A percentile compares a stretch with the other conserved stretches of the same genome.
Conservation (phyloP, 2,888 invertebrate species). For the Seira ritae region DNA sequence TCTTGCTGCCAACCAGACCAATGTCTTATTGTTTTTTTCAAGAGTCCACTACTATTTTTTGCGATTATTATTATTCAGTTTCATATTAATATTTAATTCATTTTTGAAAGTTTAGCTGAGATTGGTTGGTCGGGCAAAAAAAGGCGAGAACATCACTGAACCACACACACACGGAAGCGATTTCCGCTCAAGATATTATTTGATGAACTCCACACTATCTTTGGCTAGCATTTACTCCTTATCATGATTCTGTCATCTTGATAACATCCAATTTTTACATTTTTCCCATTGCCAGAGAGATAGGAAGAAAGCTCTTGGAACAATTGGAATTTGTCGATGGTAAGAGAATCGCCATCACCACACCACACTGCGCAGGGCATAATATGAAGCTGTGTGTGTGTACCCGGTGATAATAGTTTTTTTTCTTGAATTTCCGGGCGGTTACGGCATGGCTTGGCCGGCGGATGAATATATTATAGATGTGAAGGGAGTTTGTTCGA, state of each 20-base stretch:
- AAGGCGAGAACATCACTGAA: too few relatives aligned
- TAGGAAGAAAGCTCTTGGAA: conserved; percentile 2
- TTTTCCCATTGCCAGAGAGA: conserved; percentile 1
- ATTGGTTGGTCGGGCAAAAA: too few relatives aligned
- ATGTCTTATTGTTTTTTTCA: too few relatives aligned
- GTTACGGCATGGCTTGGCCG: too few relatives aligned
- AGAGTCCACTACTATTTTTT: background rate
- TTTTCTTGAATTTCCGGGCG: conserved; percentile 33
- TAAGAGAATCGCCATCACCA: too few relatives aligned
- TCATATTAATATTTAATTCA: too few relatives aligned
- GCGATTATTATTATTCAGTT: background rate
- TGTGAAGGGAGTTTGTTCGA: too few relatives aligned
- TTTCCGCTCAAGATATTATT: conserved; percentile 15
- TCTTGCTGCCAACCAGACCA: too few relatives aligned
- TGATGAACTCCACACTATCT: background rate
- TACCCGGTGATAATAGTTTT: background rate
- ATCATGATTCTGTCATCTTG: conserved; percentile 6
- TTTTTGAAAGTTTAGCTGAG: too few relatives aligned
- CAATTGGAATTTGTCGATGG: background rate
- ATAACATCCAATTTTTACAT: conserved; percentile 9
- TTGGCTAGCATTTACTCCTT: background rate
- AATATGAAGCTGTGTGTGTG: background rate
- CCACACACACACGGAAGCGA: conserved; percentile 17
- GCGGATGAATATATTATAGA: too few relatives aligned
- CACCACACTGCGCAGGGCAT: too few relatives aligned